phyloP scores from a whole-genome alignment of 2,113 vertebrate species.

The Otocyon megalotis region DNA sequence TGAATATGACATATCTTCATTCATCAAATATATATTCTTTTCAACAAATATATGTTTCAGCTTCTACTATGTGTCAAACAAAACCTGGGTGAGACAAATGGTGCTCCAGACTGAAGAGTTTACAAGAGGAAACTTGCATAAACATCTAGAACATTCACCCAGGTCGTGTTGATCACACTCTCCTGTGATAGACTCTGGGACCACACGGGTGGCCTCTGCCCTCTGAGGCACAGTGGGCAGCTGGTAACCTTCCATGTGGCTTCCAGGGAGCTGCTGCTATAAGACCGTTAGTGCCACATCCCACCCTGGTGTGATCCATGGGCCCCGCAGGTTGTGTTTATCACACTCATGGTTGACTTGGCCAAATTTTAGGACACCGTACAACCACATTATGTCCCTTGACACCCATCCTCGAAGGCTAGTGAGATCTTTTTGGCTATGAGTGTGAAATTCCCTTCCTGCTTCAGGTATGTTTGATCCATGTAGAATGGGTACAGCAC shows the following conservation, averaged over 20 bases:
- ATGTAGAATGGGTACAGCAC: background rate
- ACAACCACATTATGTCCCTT: background rate
- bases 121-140: background rate
- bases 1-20: background rate
- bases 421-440: background rate
- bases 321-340: background rate
- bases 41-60: slow-evolving; percentile 4
- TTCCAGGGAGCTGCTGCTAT: background rate
- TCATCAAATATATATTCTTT: background rate
- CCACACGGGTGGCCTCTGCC: background rate
- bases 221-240: background rate
- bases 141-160: background rate
- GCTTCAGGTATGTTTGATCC: background rate
- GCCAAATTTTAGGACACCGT: background rate
- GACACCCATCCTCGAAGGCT: background rate
- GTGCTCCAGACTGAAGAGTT: background rate
- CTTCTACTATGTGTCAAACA: background rate
- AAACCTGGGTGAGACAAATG: background rate
- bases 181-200: background rate
- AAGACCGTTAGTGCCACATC: background rate
- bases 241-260: background rate
- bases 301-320: background rate
- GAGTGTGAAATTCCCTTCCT: background rate
- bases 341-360: background rate
- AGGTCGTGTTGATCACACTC: background rate